phyloP scores from a whole-genome alignment of 2,797 vertebrate species.

The Thalassophryne amazonica region DNA sequence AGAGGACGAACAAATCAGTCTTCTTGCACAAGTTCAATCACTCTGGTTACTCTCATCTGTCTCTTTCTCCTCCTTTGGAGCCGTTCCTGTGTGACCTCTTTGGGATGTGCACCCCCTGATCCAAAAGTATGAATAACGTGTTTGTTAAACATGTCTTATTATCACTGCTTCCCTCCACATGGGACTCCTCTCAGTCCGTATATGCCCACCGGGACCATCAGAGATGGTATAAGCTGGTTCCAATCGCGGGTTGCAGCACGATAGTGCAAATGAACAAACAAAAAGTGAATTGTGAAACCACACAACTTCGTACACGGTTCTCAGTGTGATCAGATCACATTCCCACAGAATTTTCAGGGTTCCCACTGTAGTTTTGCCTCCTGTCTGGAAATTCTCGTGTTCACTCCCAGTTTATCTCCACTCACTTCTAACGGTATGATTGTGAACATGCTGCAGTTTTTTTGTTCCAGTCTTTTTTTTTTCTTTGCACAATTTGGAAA shows the following conservation, averaged over 20 bases:
- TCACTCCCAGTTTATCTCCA: slow-evolving; percentile 19
- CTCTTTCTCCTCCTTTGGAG: slow-evolving; percentile 12
- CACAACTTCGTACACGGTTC: slow-evolving; percentile 27
- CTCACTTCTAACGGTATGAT: slow-evolving; percentile 39
- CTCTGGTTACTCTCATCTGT: slow-evolving; percentile 21
- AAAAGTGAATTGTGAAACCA: slow-evolving; percentile 42
- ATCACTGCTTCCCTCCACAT: slow-evolving; percentile 43
- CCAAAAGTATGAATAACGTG: slow-evolving; percentile 57
- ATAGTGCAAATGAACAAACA: slow-evolving; percentile 58
- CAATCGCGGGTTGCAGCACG: slow-evolving; percentile 15
- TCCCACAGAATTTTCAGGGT: slow-evolving; percentile 35
- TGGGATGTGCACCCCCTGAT: slow-evolving; percentile 57
- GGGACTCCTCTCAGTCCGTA: not conserved
- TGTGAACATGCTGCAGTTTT: too few species aligned
- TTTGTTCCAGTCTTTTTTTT: slow-evolving; percentile 25
- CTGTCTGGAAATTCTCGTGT: slow-evolving; percentile 37
- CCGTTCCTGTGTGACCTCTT: slow-evolving; percentile 69
- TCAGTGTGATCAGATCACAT: slow-evolving; percentile 22
- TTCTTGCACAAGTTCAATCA: slow-evolving; percentile 28
- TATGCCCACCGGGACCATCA: slow-evolving; percentile 11
- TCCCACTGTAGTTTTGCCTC: slow-evolving; percentile 11
- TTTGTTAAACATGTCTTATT: slow-evolving; percentile 57
- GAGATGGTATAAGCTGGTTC: slow-evolving; percentile 34
- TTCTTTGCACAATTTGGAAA: too few species aligned
- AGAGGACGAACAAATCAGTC: slow-evolving; percentile 26